These are phyloP conservation scores for Ooceraea biroi DNA, from an alignment of 1,140 invertebrate genomes.

Conservation along the genomic window DNA sequence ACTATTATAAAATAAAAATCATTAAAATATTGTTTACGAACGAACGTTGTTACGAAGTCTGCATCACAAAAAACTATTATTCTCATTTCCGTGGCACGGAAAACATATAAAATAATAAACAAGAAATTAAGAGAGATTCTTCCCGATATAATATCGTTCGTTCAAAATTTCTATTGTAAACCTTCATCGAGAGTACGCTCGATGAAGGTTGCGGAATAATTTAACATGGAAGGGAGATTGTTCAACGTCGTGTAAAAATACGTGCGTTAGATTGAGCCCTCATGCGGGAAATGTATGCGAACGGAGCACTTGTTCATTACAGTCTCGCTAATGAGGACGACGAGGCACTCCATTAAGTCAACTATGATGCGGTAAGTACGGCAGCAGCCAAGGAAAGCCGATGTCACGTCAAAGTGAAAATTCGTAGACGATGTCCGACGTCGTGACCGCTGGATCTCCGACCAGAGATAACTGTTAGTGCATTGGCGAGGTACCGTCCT, in stretches of 20 bases:
- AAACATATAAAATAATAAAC: too few relatives aligned
- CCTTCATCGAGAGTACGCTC: too few relatives aligned
- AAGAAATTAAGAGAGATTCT: too few relatives aligned
- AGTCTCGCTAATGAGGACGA: constrained; percentile 75
- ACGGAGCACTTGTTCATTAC: constrained; percentile 71
- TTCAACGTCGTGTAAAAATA: constrained; percentile 14
- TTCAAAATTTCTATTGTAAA: too few relatives aligned
- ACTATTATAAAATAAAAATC: too few relatives aligned
- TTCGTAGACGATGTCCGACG: constrained; percentile 34
- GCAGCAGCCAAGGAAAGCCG: constrained; percentile 57
- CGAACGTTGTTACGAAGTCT: too few relatives aligned
- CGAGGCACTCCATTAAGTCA: constrained; percentile 77
- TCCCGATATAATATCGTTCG: too few relatives aligned
- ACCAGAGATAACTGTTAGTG: background rate
- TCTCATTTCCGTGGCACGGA: too few relatives aligned
- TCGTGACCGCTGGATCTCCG: background rate
- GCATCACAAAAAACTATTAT: too few relatives aligned
- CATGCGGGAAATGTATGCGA: constrained; percentile 65
- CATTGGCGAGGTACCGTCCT: background rate
- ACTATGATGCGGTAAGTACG: constrained; percentile 71
- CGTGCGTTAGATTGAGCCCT: constrained; percentile 36
- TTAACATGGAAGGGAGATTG: background rate
- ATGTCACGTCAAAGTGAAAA: constrained; percentile 65
- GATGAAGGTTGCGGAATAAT: background rate
- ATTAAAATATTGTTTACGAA: too few relatives aligned